phyloP scores from a whole-genome alignment of 2,888 invertebrate species.

The Polyommatus icarus region DNA sequence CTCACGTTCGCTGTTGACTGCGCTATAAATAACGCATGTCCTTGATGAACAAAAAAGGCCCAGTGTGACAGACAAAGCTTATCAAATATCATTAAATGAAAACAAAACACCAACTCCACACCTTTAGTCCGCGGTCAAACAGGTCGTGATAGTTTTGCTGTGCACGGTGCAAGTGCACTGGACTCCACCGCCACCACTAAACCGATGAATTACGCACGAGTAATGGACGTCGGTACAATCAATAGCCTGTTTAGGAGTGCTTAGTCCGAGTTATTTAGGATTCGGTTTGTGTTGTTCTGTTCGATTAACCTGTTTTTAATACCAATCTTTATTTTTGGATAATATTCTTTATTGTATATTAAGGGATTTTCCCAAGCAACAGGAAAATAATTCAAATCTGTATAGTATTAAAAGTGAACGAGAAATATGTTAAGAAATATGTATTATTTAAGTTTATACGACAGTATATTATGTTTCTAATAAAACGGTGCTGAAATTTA shows the following conservation, averaged over 20 bases:
- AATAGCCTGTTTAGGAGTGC: slow-evolving; percentile 23
- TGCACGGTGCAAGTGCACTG: slow-evolving; percentile 33
- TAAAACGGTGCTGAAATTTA: too few species aligned
- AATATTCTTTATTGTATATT: too few species aligned
- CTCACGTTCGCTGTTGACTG: too few species aligned
- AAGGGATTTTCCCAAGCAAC: too few species aligned
- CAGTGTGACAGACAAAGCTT: too few species aligned
- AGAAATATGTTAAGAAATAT: too few species aligned
- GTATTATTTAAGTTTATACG: too few species aligned
- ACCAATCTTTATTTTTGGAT: too few species aligned
- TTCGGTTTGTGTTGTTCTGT: background rate
- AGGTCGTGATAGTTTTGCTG: slow-evolving; percentile 39
- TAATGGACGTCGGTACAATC: slow-evolving; percentile 29
- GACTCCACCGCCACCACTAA: slow-evolving; percentile 15
- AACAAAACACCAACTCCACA: slow-evolving; percentile 44
- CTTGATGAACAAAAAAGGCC: background rate
- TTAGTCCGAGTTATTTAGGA: slow-evolving; percentile 22
- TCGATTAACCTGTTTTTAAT: background rate
- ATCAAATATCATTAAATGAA: background rate
- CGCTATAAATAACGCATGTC: too few species aligned
- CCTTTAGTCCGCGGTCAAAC: slow-evolving; percentile 44
- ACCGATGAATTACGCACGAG: slow-evolving; percentile 31
- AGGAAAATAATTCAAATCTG: too few species aligned
- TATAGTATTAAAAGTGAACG: too few species aligned
- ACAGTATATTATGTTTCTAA: too few species aligned